phyloP scores from a whole-genome alignment of 1,140 invertebrate species.

The Bombus waltoni region DNA sequence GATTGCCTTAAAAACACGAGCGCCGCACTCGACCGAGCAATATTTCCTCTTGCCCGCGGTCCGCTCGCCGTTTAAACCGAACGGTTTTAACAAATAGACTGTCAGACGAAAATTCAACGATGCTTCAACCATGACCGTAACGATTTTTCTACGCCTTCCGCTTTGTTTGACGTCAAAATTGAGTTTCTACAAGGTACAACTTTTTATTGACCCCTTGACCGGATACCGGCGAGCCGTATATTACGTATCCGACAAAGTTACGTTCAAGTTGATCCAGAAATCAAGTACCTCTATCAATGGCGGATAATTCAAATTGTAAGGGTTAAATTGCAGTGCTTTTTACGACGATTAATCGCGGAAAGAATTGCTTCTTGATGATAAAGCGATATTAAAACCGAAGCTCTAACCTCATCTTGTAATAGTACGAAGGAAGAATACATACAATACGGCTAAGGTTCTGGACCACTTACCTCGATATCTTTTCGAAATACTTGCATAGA shows the following conservation, averaged over 20 bases:
- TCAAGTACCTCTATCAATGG: not conserved
- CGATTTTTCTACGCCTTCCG: constrained; percentile 20
- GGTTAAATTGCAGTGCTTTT: not conserved
- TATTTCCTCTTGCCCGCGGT: not conserved
- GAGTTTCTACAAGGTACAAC: not conserved
- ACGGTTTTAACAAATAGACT: constrained; percentile 32
- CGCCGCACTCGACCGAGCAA: not conserved
- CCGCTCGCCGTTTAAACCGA: not conserved
- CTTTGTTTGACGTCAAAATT: not conserved
- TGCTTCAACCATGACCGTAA: constrained; percentile 3
- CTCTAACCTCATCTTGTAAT: no score
- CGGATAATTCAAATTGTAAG: not conserved
- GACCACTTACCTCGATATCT: no score
- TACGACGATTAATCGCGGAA: not conserved
- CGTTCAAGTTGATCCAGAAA: no score
- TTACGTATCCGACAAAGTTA: not conserved
- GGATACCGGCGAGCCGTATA: no score
- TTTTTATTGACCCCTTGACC: not conserved
- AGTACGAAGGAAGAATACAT: no score
- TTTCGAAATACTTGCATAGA: no score
- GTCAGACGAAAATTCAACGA: constrained; percentile 24
- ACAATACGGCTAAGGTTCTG: no score
- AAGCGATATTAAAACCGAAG: not conserved
- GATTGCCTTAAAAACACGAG: constrained; percentile 13
- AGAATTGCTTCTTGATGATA: not conserved